Evolutionary conservation across 2,797 vertebrate species (phyloP).

Genomic region (Hephaestus fuliginosus): DNA sequence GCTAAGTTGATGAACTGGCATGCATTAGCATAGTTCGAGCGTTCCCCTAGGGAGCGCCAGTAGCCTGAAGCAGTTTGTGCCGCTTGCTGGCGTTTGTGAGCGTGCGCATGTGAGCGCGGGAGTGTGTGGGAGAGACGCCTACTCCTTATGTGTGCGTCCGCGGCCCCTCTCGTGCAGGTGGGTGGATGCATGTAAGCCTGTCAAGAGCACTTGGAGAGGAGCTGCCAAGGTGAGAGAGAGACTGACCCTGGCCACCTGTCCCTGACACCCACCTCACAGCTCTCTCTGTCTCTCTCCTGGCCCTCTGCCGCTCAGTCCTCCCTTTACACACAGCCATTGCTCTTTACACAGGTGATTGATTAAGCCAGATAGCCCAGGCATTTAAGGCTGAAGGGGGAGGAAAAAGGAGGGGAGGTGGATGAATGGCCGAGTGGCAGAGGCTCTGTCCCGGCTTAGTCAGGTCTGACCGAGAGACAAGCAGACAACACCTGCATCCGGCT

Average conservation of each 20-base stretch:
- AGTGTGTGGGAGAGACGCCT: constrained; percentile 53
- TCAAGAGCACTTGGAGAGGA: constrained; percentile 78
- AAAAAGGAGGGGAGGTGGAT: constrained; percentile 46
- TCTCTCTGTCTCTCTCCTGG: not conserved
- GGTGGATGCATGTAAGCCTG: constrained; percentile 79
- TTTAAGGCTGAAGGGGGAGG: constrained; percentile 54
- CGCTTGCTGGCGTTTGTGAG: constrained; percentile 39
- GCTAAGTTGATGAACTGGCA: constrained; percentile 83
- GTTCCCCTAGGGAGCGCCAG: constrained; percentile 72
- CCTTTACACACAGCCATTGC: constrained; percentile 53
- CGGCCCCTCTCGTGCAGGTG: constrained; percentile 73
- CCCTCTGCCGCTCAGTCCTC: constrained; percentile 15
- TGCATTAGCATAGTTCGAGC: constrained; percentile 78
- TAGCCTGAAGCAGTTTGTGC: constrained; percentile 63
- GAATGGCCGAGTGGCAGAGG: constrained; percentile 58
- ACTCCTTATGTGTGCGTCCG: constrained; percentile 49
- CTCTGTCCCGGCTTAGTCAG: constrained; percentile 71
- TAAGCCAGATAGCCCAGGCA: constrained; percentile 63
- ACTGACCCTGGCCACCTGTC: constrained; percentile 85
- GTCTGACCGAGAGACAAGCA: constrained; percentile 67
- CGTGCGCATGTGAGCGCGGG: constrained; percentile 26
- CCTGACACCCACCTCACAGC: constrained; percentile 71
- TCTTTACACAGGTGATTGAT: constrained; percentile 82
- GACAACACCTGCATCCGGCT: constrained; percentile 68
- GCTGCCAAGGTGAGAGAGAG: constrained; percentile 81